Base-by-base conservation (phyloP, 1,140 invertebrate species). In the Aricia agestis region DNA sequence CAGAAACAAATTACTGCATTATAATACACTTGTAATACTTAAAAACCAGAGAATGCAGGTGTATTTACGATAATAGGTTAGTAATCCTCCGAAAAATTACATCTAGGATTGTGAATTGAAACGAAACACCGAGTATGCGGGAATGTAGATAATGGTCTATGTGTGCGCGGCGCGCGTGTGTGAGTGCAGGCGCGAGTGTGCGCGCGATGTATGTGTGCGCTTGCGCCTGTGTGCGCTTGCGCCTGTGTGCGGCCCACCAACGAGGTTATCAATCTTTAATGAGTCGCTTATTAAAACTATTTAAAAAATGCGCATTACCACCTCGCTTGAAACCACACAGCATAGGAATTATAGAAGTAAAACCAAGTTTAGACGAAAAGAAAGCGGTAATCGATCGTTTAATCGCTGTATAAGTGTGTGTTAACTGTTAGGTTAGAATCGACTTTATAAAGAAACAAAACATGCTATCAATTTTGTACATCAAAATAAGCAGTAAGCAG, bases 181-280 rank as follows among this genome's bases (percentile, higher is more conserved):
- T 61, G 45, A 3, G 45, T 15, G 45, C 13, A 10, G 1, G 45
- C 13, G 42, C 36, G 77, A 70, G 76, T 68, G 71, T 71, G 77
- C 76, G 70, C 66, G 75, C 41, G 10, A 78, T 75, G 74, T 75
- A 77, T 59, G 67, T 72, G 72, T 75, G 78, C 31, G 42, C 15
- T 32, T 19, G 42, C 25, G 25, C 36, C 25, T 42, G 70, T 71
- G 76, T 74, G 77, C 77, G 79, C 15, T 32, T 19, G 42, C 25
- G 25, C 36, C 25, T 42, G 70, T 71, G 76, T 74, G 77, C 77
- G 79, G 83, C 85, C 83, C 84, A 87, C 85, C 84, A 83, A 86
- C 83, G 83, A 87, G 87, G 87, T 88, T 88, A 90, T 87, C 87
- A 86, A 88, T 85, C 82, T 88, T 80, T 83, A 80, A 86, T 87